A percentile compares a stretch with the other conserved stretches of the same genome.
phyloP scores from a whole-genome alignment of 2,888 invertebrate species.

The Petrolisthes cinctipes region DNA sequence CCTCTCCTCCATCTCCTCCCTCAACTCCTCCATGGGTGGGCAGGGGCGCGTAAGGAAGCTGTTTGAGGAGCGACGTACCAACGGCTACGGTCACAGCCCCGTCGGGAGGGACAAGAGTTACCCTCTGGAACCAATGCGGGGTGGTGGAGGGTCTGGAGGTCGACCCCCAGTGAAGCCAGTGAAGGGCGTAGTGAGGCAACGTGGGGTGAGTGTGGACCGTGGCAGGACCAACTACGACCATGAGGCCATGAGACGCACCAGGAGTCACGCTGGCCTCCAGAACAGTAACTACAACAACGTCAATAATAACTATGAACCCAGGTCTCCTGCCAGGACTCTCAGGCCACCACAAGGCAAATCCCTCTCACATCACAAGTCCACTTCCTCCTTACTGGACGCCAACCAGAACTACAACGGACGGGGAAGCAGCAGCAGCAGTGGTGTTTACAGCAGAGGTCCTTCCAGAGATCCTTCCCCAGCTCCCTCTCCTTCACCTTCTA shows the following conservation, averaged over 20 bases:
- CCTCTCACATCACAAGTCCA: constrained; percentile 58
- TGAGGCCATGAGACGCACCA: constrained; percentile 44
- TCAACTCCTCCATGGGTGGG: constrained; percentile 56
- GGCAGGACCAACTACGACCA: constrained; percentile 29
- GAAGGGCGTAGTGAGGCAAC: constrained; percentile 21
- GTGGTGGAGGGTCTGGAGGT: constrained; percentile 29
- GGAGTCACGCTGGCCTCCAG: constrained; percentile 59
- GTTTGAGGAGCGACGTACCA: constrained; percentile 58
- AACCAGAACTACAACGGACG: constrained; percentile 52
- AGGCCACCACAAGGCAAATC: constrained; percentile 29
- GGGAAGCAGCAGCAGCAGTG: constrained; percentile 45
- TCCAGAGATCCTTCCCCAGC: constrained; percentile 53
- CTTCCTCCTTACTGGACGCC: constrained; percentile 61
- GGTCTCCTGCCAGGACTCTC: constrained; percentile 33
- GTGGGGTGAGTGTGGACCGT: constrained; percentile 49
- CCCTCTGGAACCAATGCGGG: constrained; percentile 69
- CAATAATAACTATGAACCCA: constrained; percentile 22
- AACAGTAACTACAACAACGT: neutral
- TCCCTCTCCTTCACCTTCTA: constrained; percentile 41
- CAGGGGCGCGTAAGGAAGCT: constrained; percentile 62
- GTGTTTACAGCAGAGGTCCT: constrained; percentile 43
- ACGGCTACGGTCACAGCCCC: constrained; percentile 61
- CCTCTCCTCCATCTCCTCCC: constrained; percentile 53
- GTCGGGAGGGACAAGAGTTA: constrained; percentile 67
- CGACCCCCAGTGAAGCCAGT: constrained; percentile 40